phyloP scores from a whole-genome alignment of 2,113 vertebrate genomes.

The Solenodon paradoxus region DNA sequence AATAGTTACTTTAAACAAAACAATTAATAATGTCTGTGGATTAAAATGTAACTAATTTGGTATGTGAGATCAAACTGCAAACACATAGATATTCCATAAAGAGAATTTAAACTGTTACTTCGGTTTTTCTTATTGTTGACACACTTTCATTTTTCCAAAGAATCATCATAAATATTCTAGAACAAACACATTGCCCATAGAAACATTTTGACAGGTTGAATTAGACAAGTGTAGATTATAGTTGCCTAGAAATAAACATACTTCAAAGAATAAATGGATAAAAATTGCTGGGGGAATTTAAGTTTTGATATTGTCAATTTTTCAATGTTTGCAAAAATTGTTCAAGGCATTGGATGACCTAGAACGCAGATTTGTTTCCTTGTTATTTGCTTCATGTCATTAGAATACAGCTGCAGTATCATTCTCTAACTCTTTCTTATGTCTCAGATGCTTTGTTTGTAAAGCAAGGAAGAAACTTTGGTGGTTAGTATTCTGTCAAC shows the following conservation, averaged over 20 bases:
- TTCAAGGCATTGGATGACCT: neutral
- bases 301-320: conserved; percentile 16
- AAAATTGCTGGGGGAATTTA: conserved; percentile 36
- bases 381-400: neutral
- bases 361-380: neutral
- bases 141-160: neutral
- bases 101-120: neutral
- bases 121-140: neutral
- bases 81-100: neutral
- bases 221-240: conserved; percentile 40
- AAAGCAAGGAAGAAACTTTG: neutral
- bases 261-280: conserved; percentile 45
- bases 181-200: neutral
- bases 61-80: neutral
- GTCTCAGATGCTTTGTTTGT: neutral
- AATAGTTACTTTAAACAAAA: neutral
- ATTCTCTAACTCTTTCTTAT: neutral
- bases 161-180: conserved; percentile 19
- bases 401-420: neutral
- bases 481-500: neutral
- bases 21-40: neutral
- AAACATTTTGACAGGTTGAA: conserved; percentile 59
- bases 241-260: conserved; percentile 13
- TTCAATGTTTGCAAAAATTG: neutral
- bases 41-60: neutral